Evolutionary conservation across 2,888 invertebrate species (phyloP).

Genomic region (Periphyllus acericola): DNA sequence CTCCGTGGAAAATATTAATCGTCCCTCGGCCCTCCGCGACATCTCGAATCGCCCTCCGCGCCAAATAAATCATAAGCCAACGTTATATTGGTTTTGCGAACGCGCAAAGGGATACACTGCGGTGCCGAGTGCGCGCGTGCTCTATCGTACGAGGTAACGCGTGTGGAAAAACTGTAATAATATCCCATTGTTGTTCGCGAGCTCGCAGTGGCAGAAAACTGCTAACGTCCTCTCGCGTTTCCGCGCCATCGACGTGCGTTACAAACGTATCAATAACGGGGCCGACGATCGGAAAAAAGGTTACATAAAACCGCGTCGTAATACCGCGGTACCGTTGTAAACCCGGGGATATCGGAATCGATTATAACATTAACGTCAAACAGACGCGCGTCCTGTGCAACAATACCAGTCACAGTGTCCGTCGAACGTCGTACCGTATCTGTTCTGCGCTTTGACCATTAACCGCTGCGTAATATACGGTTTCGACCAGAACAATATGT

Average conservation of each 20-base stretch:
- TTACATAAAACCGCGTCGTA: neutral
- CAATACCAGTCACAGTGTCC: neutral
- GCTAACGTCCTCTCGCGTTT: slow-evolving; percentile 33
- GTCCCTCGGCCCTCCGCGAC: neutral
- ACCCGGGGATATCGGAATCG: neutral
- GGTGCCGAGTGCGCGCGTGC: neutral
- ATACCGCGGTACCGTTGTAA: neutral
- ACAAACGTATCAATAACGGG: slow-evolving; percentile 36
- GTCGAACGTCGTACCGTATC: neutral
- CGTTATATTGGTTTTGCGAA: slow-evolving; percentile 58
- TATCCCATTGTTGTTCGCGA: slow-evolving; percentile 15
- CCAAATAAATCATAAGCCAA: slow-evolving; percentile 59
- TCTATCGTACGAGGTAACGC: neutral
- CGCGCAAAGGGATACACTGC: neutral
- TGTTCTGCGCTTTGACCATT: no score
- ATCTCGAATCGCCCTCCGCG: slow-evolving; percentile 44
- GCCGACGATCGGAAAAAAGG: neutral
- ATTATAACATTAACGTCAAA: neutral
- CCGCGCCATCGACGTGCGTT: slow-evolving; percentile 30
- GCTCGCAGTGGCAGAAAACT: slow-evolving; percentile 22
- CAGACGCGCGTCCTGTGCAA: neutral
- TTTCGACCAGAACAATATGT: no score
- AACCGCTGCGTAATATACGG: no score
- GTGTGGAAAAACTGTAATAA: slow-evolving; percentile 27
- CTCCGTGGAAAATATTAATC: slow-evolving; percentile 52